Percentiles rank a stretch among this genome's conserved stretches.
phyloP scores from a whole-genome alignment of 2,888 invertebrate species.

The Onthophagus sagittarius region DNA sequence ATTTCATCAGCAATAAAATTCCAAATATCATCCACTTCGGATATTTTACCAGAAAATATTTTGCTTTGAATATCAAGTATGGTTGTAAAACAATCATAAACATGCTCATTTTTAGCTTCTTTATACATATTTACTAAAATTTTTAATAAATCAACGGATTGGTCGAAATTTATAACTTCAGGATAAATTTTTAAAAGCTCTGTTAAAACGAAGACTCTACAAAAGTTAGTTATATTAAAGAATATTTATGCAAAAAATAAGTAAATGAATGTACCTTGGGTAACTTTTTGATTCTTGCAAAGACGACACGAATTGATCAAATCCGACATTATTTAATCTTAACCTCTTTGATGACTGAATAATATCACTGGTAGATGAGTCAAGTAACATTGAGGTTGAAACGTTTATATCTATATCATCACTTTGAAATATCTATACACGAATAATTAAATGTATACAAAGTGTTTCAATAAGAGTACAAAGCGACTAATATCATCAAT shows the following conservation, averaged over 20 bases:
- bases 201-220: constrained; percentile 45
- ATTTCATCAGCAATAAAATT: constrained; percentile 1
- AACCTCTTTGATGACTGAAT: constrained; percentile 36
- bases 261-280: constrained; percentile 39
- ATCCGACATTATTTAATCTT: constrained; percentile 31
- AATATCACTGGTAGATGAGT: not conserved
- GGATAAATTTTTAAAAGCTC: constrained; percentile 47
- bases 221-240: constrained; percentile 19
- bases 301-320: constrained; percentile 38
- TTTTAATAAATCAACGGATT: constrained; percentile 45
- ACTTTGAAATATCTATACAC: constrained; percentile 7
- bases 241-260: not conserved
- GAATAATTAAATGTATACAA: constrained; percentile 23
- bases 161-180: constrained; percentile 39
- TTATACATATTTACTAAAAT: constrained; percentile 41
- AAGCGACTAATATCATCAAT: too few species aligned
- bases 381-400: not conserved
- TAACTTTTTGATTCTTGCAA: constrained; percentile 44
- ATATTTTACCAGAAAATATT: constrained; percentile 23
- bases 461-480: too few species aligned
- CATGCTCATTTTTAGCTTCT: constrained; percentile 40
- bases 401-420: constrained; percentile 18
- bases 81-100: constrained; percentile 41
- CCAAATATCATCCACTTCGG: constrained; percentile 21
- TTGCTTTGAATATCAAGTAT: constrained; percentile 38